These are phyloP conservation scores for Porites cylindrica DNA, from an alignment of 92 coral and sea anemone genomes.

Conservation along the genomic window DNA sequence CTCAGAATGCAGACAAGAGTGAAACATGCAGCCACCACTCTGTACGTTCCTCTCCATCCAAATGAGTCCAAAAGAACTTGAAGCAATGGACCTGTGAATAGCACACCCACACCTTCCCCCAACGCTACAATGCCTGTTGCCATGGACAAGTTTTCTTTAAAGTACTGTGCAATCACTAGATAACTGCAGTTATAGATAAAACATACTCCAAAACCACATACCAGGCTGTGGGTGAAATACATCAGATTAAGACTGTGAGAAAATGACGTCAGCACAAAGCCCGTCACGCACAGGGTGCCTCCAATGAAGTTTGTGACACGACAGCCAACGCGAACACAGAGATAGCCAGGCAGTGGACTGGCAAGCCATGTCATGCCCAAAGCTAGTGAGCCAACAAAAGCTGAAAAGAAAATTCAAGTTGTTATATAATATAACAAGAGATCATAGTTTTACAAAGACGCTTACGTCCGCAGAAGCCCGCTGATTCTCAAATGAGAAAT, in stretches of 20 bases:
- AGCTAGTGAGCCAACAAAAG: constrained; percentile 9
- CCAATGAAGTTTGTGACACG: constrained; percentile 34
- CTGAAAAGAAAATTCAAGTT: neutral
- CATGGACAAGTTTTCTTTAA: constrained; percentile 33
- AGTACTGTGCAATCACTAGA: constrained; percentile 28
- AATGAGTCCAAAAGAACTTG: constrained; percentile 35
- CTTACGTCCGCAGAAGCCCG: no score
- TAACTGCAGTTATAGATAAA: constrained; percentile 24
- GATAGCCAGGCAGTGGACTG: constrained; percentile 33
- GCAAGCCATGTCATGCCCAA: constrained; percentile 36
- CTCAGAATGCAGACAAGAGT: constrained; percentile 30
- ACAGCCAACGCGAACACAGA: constrained; percentile 34
- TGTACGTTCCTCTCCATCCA: constrained; percentile 54
- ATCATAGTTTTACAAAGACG: no score
- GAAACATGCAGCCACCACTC: constrained; percentile 40
- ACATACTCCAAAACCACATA: constrained; percentile 52
- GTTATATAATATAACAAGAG: no score
- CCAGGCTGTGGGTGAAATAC: constrained; percentile 52
- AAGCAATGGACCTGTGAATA: constrained; percentile 38
- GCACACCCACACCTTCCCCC: constrained; percentile 51
- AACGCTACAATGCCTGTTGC: constrained; percentile 49
- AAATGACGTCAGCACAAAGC: constrained; percentile 48
- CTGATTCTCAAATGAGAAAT: no score
- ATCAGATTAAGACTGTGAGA: constrained; percentile 16
- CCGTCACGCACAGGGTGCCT: constrained; percentile 25